Evolutionary conservation across 2,113 vertebrate genomes (phyloP).

Genomic region (Tonatia bakeri): DNA sequence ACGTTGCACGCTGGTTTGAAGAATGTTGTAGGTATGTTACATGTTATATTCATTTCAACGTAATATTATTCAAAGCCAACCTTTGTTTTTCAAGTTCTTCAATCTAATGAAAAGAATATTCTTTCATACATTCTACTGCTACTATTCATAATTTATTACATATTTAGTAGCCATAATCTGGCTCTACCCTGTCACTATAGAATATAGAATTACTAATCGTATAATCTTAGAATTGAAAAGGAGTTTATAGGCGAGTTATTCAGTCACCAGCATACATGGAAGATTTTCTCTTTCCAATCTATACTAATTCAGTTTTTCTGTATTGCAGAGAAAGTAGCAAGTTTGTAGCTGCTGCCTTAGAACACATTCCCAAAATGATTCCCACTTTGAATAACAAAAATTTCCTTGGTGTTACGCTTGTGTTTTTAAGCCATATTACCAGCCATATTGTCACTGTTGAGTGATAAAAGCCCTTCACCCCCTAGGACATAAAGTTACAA

Average conservation of each 20-base stretch:
- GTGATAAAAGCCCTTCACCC: background rate
- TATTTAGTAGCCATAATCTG: background rate
- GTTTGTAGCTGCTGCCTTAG: background rate
- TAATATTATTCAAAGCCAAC: background rate
- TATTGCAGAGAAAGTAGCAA: background rate
- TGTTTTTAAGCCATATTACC: background rate
- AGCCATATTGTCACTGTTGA: background rate
- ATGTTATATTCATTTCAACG: slow-evolving; percentile 39
- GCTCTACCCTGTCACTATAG: background rate
- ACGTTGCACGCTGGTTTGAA: slow-evolving; percentile 98
- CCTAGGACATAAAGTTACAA: background rate
- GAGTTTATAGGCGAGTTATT: background rate
- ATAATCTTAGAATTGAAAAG: slow-evolving; percentile 6
- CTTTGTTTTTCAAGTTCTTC: slow-evolving; percentile 25
- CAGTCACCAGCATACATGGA: background rate
- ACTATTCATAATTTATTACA: background rate
- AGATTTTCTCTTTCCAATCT: background rate
- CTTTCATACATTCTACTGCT: background rate
- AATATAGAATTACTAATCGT: background rate
- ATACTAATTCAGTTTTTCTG: background rate
- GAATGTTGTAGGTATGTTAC: slow-evolving; percentile 94
- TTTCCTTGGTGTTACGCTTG: background rate
- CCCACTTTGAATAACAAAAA: background rate
- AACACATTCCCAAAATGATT: background rate
- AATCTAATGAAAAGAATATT: slow-evolving; percentile 35